Base-by-base conservation (phyloP, 2,888 invertebrate genomes). In the Eupithecia vulgata region DNA sequence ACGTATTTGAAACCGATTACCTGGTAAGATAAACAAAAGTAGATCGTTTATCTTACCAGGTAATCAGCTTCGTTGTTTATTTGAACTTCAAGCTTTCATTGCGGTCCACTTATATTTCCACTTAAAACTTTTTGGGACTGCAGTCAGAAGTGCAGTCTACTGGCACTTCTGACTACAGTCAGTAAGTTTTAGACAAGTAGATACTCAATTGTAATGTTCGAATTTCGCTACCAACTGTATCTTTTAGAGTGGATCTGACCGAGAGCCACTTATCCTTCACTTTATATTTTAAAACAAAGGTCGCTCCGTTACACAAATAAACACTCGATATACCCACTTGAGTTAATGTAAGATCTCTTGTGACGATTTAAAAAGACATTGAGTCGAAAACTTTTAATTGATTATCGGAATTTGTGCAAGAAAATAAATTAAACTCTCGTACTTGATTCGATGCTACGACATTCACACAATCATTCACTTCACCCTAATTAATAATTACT, bases 31-130 rank as follows among this genome's bases (percentile, higher is more conserved):
- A n/a, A n/a, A n/a, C n/a, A n/a, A n/a, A n/a, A n/a, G n/a, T n/a
- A n/a, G n/a, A n/a, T n/a, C n/a, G n/a, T 59, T 59, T 59, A 25
- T 72, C 30, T 73, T 75, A 77, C n/a, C 8, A n/a, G n/a, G n/a
- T n/a, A 17, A 17, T 48, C 48, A n/a, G 48, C 48, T n/a, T 48
- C n/a, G 8, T 48, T 48, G 48, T 48, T n/a, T 77, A 71, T 75
- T 77, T 76, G 34, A 73, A 66, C 70, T 1, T 37, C 48, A 67
- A 67, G 70, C 76, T 68, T 76, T 80, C 77, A 78, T 76, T 78
- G 70, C 42, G 52, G n/a, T 48, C 73, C 78, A 76, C 76, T 80
- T 74, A 64, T 64, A 48, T 48, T 17, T 45, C 45, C 80, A 77
- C 75, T 78, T 75, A 65, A 61, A n/a, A n/a, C n/a, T n/a, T n/a